phyloP scores from a whole-genome alignment of 2,888 invertebrate species.

The Entomobrya proxima region DNA sequence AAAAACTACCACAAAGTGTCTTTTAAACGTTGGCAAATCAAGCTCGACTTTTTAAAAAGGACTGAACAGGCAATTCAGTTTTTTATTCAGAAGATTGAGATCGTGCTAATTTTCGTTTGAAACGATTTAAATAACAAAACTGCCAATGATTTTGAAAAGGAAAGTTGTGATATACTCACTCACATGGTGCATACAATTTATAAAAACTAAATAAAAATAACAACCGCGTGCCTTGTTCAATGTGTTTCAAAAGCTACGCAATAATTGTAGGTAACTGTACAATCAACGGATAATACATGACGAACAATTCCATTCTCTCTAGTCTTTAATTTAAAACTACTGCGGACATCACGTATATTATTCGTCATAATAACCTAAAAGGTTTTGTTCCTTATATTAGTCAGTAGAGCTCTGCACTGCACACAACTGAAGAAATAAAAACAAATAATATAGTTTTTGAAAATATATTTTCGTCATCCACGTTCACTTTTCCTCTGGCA shows the following conservation, averaged over 20 bases:
- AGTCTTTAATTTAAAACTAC: not conserved
- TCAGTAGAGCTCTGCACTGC: no score
- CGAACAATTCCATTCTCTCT: not conserved
- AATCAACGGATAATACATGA: conserved; percentile 5
- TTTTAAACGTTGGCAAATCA: conserved; percentile 19
- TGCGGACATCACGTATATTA: conserved; percentile 12
- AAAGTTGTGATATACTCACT: conserved; percentile 9
- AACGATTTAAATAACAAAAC: conserved; percentile 34
- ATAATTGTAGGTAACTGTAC: not conserved
- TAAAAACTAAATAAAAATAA: no score
- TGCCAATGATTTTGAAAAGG: conserved; percentile 32
- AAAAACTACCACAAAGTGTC: not conserved
- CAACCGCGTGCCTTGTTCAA: not conserved
- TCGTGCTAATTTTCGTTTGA: conserved; percentile 59
- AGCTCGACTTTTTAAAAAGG: not conserved
- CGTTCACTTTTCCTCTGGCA: conserved; percentile 33
- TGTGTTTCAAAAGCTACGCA: not conserved
- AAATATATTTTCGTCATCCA: conserved; percentile 18
- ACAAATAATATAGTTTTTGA: no score
- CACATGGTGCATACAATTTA: not conserved
- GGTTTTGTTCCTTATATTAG: conserved; percentile 11
- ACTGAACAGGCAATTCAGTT: conserved; percentile 19
- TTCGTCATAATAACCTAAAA: conserved; percentile 1
- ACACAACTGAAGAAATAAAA: conserved; percentile 1
- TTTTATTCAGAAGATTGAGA: conserved; percentile 30